A percentile compares a stretch with the other conserved stretches of the same genome.
Evolutionary conservation across 2,113 vertebrate species (phyloP).

Genomic region (Mormoops blainvillei): DNA sequence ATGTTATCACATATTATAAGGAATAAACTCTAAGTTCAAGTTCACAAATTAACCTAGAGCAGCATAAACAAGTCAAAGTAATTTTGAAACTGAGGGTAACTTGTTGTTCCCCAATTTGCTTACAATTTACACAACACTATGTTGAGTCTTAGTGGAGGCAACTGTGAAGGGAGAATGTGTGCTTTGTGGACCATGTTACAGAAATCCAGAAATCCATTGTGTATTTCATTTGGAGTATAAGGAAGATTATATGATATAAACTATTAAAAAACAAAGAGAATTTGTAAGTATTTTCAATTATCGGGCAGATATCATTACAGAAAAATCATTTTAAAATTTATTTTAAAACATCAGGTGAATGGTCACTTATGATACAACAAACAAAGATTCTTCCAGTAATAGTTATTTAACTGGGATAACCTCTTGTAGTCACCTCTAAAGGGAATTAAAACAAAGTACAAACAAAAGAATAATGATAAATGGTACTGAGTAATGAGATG

Average conservation of each 20-base stretch:
- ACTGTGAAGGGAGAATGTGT: background rate
- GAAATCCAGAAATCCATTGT: slow-evolving; percentile 39
- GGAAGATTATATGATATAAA: slow-evolving; percentile 19
- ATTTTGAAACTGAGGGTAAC: background rate
- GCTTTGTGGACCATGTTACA: background rate
- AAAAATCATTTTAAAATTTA: slow-evolving; percentile 28
- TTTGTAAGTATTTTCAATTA: slow-evolving; percentile 29
- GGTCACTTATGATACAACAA: background rate
- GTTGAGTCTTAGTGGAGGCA: background rate
- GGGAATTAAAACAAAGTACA: slow-evolving; percentile 9
- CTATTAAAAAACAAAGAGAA: background rate
- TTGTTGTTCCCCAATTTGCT: slow-evolving; percentile 2
- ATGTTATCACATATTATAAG: background rate
- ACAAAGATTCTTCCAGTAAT: slow-evolving; percentile 1
- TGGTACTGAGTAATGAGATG: slow-evolving; percentile 27
- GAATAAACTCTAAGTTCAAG: slow-evolving; percentile 32
- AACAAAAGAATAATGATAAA: slow-evolving; percentile 48
- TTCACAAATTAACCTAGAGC: slow-evolving; percentile 33
- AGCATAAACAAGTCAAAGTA: background rate
- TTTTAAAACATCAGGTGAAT: background rate
- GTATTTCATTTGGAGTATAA: slow-evolving; percentile 26
- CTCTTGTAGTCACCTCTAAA: background rate
- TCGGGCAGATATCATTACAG: slow-evolving; percentile 23
- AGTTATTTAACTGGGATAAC: background rate
- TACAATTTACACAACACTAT: slow-evolving; percentile 8